phyloP scores from a whole-genome alignment of 2,888 invertebrate genomes.

The Folsomia candida region DNA sequence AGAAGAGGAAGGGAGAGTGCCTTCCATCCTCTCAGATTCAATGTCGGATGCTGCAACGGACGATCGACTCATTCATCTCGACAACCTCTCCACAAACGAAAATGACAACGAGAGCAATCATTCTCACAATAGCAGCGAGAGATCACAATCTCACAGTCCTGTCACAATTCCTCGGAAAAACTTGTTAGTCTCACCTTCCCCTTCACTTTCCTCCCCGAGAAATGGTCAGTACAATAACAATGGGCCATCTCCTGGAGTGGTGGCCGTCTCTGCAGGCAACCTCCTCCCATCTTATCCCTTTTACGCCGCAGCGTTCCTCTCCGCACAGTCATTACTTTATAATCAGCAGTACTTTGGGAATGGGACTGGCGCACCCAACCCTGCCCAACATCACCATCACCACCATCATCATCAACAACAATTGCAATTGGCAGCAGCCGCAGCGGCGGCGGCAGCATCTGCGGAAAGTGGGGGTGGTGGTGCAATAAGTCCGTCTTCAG shows the following conservation, averaged over 20 bases:
- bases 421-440: conserved; percentile 14
- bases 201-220: background rate
- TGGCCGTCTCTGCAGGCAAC: conserved; percentile 34
- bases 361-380: background rate
- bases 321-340: conserved; percentile 49
- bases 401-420: conserved; percentile 29
- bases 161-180: background rate
- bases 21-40: conserved; percentile 38
- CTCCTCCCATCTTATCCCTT: conserved; percentile 46
- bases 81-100: conserved; percentile 21
- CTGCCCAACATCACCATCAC: conserved; percentile 22
- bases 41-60: conserved; percentile 39
- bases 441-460: background rate
- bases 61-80: conserved; percentile 26
- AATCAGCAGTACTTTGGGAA: conserved; percentile 40
- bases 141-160: conserved; percentile 30
- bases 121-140: conserved; percentile 22
- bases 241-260: background rate
- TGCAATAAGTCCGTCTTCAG: conserved; percentile 14
- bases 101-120: conserved; percentile 38
- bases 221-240: background rate
- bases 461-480: background rate
- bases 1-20: conserved; percentile 44
- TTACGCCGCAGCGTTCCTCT: conserved; percentile 50
- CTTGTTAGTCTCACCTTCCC: conserved; percentile 22